Conservation (phyloP, 2,888 invertebrate genomes). For the Caenorhabditis drosophilae region DNA sequence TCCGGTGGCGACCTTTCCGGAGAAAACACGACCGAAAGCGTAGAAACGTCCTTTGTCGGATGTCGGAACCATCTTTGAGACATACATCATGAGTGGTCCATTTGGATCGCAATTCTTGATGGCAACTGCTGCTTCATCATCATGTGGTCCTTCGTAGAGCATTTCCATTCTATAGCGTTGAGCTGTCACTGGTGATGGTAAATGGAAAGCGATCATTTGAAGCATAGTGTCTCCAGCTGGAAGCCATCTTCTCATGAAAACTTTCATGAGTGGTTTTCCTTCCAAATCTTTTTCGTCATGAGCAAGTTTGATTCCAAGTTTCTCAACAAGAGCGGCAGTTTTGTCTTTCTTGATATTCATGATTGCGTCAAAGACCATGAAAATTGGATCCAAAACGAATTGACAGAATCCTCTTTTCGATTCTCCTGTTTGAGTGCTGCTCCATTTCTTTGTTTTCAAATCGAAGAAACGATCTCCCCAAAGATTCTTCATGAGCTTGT, state of each 20-base stretch:
- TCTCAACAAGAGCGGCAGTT: constrained; percentile 83
- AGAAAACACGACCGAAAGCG: constrained; percentile 99
- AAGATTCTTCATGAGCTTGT: constrained; percentile 88
- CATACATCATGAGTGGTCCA: constrained; percentile 99
- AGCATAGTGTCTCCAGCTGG: constrained; percentile 98
- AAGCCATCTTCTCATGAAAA: constrained; percentile 98
- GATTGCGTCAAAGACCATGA: constrained; percentile 85
- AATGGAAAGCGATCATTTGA: constrained; percentile 99
- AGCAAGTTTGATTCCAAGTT: constrained; percentile 88
- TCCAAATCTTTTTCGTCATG: constrained; percentile 95
- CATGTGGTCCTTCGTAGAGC: constrained; percentile 97
- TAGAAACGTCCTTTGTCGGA: constrained; percentile 99
- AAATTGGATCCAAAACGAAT: constrained; percentile 98
- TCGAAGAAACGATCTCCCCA: constrained; percentile 99
- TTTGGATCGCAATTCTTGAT: constrained; percentile 89
- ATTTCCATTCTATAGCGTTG: constrained; percentile 95
- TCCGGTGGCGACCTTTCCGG: constrained; percentile 79
- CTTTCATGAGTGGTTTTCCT: constrained; percentile 92
- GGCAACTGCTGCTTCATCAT: constrained; percentile 87
- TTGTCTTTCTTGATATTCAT: constrained; percentile 96
- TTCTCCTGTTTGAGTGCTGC: constrained; percentile 74
- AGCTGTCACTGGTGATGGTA: constrained; percentile 97
- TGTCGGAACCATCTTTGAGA: constrained; percentile 99
- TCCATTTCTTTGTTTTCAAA: constrained; percentile 95
- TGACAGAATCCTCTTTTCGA: constrained; percentile 97